phyloP scores from a whole-genome alignment of 1,140 invertebrate species.

The Anthonomus grandis region DNA sequence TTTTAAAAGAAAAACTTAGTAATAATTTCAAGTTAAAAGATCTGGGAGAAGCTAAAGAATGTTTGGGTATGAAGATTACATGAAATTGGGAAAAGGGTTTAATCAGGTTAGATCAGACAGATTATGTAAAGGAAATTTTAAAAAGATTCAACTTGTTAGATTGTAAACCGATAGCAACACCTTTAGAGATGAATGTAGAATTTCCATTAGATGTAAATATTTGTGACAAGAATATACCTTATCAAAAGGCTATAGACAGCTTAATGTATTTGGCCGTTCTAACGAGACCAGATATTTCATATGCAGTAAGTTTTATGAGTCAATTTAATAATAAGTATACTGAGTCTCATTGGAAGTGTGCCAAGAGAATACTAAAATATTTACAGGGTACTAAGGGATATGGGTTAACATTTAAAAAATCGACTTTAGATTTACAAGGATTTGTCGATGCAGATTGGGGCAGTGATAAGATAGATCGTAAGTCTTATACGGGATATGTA shows the following conservation, averaged over 20 bases:
- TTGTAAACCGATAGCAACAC: conserved; percentile 28
- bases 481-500: conserved; percentile 39
- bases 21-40: conserved; percentile 36
- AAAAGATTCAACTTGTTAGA: conserved; percentile 23
- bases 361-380: conserved; percentile 49
- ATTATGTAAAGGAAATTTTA: conserved; percentile 31
- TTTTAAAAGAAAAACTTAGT: conserved; percentile 24
- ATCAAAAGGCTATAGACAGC: conserved; percentile 45
- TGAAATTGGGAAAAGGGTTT: conserved; percentile 6
- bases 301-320: conserved; percentile 45
- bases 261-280: conserved; percentile 49
- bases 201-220: neutral
- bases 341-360: conserved; percentile 43
- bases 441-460: conserved; percentile 36
- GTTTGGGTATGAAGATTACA: conserved; percentile 33
- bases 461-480: conserved; percentile 27
- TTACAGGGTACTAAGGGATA: conserved; percentile 44
- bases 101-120: conserved; percentile 25
- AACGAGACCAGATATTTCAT: conserved; percentile 52
- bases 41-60: conserved; percentile 35
- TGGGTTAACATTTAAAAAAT: conserved; percentile 15
- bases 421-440: conserved; percentile 29
- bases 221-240: conserved; percentile 29
- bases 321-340: conserved; percentile 43
- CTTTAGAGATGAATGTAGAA: conserved; percentile 31